Evolutionary conservation across 1,140 invertebrate species (phyloP).

Genomic region (Aethina tumida): DNA sequence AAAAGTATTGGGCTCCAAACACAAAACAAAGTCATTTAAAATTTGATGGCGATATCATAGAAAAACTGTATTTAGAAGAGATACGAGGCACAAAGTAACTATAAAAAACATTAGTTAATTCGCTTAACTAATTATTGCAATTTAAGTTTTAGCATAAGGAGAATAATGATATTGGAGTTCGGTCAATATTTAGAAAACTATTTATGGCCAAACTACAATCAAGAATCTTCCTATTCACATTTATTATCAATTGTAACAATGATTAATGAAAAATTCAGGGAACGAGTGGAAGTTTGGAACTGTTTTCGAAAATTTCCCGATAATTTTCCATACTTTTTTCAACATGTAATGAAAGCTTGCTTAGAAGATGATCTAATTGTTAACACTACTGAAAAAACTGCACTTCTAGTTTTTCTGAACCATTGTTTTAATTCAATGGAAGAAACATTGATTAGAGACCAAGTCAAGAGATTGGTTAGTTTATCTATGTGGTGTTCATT

Average conservation of each 20-base stretch:
- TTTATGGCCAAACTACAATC: slow-evolving; percentile 90
- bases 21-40: slow-evolving; percentile 55
- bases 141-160: slow-evolving; percentile 68
- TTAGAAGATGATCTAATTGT: slow-evolving; percentile 43
- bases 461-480: slow-evolving; percentile 86
- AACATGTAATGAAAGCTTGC: slow-evolving; percentile 65
- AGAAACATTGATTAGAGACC: slow-evolving; percentile 82
- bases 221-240: slow-evolving; percentile 63
- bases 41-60: slow-evolving; percentile 64
- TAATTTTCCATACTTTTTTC: slow-evolving; percentile 82
- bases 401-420: slow-evolving; percentile 84
- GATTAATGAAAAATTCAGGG: slow-evolving; percentile 97
- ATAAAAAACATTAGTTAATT: too few relatives aligned
- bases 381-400: slow-evolving; percentile 72
- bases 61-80: slow-evolving; percentile 73
- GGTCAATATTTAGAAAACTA: slow-evolving; percentile 96
- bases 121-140: slow-evolving; percentile 9
- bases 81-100: slow-evolving; percentile 63
- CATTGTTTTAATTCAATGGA: slow-evolving; percentile 98
- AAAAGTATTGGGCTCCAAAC: slow-evolving; percentile 82
- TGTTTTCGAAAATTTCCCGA: slow-evolving; percentile 70
- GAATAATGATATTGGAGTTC: slow-evolving; percentile 94
- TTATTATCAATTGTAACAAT: slow-evolving; percentile 94
- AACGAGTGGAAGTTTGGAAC: slow-evolving; percentile 93
- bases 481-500: slow-evolving; percentile 91